Evolutionary conservation across 2,888 invertebrate genomes (phyloP).

Genomic region (Spodoptera picta): DNA sequence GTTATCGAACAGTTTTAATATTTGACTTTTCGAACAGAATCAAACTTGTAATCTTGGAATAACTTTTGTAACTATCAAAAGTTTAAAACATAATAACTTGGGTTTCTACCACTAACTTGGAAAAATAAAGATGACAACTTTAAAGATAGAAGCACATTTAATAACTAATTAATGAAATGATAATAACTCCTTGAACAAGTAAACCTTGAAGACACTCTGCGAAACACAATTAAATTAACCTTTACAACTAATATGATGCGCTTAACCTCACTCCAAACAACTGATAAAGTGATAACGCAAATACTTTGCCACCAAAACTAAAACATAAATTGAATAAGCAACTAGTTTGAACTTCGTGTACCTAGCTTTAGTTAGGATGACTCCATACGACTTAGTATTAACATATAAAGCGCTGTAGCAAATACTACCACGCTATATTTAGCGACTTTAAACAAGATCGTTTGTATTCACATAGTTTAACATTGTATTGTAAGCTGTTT

Average conservation of each 20-base stretch:
- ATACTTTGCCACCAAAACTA: slow-evolving; percentile 32
- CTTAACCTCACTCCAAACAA: slow-evolving; percentile 3
- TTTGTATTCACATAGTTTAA: slow-evolving; percentile 43
- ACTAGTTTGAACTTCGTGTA: slow-evolving; percentile 33
- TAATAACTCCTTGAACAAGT: no score
- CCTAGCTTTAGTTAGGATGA: slow-evolving; percentile 26
- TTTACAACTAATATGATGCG: neutral
- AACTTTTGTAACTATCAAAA: neutral
- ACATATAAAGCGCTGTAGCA: slow-evolving; percentile 42
- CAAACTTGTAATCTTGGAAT: no score
- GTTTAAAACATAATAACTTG: no score
- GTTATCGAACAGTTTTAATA: no score
- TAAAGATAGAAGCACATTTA: no score
- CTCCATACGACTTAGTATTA: slow-evolving; percentile 35
- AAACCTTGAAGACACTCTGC: neutral
- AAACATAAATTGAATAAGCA: slow-evolving; percentile 41
- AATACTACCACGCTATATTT: slow-evolving; percentile 33
- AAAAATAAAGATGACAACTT: no score
- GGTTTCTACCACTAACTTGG: no score
- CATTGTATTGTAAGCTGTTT: slow-evolving; percentile 17
- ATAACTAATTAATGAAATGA: no score
- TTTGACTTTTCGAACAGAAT: no score
- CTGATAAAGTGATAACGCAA: slow-evolving; percentile 27
- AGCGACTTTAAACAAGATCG: slow-evolving; percentile 37
- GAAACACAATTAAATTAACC: slow-evolving; percentile 1